These are phyloP conservation scores for Papilio elwesi DNA, from an alignment of 2,888 invertebrate species.

Conservation along the genomic window DNA sequence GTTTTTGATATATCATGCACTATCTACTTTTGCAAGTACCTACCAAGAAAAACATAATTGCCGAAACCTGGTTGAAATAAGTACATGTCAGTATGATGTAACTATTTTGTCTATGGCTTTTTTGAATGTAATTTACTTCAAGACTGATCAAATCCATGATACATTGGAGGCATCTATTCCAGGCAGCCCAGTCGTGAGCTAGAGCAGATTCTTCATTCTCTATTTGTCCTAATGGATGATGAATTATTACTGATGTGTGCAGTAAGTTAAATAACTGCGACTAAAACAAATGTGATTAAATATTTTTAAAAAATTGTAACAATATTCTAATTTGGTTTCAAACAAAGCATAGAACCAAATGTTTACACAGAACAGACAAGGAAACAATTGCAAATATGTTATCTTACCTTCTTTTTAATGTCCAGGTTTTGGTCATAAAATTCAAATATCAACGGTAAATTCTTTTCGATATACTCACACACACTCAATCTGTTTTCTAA, in stretches of 20 bases:
- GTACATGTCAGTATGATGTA: conserved; percentile 51
- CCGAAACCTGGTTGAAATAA: conserved; percentile 63
- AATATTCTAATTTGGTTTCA: too few species aligned
- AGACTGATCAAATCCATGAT: conserved; percentile 70
- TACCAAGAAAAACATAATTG: conserved; percentile 73
- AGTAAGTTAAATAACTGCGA: conserved; percentile 66
- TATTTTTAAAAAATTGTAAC: too few species aligned
- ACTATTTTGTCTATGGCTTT: conserved; percentile 60
- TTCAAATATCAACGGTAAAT: conserved; percentile 70
- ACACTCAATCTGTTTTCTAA: conserved; percentile 77
- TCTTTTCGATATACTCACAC: conserved; percentile 81
- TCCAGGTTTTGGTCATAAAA: conserved; percentile 75
- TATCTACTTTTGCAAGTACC: background rate
- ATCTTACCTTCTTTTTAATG: conserved; percentile 72
- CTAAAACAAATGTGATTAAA: conserved; percentile 56
- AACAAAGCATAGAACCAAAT: too few species aligned
- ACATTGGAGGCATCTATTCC: conserved; percentile 68
- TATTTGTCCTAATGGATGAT: conserved; percentile 68
- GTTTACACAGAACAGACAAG: background rate
- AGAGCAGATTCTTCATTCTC: conserved; percentile 61
- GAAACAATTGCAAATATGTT: conserved; percentile 6
- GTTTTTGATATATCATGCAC: too few species aligned
- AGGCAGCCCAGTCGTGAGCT: conserved; percentile 66
- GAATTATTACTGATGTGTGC: conserved; percentile 62
- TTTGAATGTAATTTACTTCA: conserved; percentile 66